Conservation (phyloP, 2,888 invertebrate genomes). For the Microctonus aethiopoides region DNA sequence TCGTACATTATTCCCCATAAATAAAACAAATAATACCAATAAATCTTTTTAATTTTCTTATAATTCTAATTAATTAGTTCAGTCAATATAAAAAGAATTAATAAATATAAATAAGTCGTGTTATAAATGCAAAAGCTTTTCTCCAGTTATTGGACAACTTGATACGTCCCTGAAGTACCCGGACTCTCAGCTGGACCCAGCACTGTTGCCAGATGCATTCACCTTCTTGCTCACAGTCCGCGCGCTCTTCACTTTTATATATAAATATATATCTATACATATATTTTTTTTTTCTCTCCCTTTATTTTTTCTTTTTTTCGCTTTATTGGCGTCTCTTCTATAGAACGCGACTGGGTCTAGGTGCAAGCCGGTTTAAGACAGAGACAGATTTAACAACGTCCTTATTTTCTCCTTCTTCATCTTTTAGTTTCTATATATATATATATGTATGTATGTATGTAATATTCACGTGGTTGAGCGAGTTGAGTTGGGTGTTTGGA, state of each 20-base stretch:
- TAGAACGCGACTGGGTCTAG: constrained; percentile 31
- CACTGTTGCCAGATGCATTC: constrained; percentile 37
- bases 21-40: no score
- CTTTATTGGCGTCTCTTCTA: constrained; percentile 30
- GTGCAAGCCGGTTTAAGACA: constrained; percentile 35
- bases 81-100: no score
- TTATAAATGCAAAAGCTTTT: constrained; percentile 8
- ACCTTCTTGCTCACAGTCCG: constrained; percentile 15
- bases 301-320: neutral
- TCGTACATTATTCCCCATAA: no score
- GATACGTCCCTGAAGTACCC: constrained; percentile 24
- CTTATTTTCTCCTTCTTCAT: neutral
- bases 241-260: constrained; percentile 12
- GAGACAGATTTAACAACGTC: constrained; percentile 19
- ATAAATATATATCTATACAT: constrained; percentile 10
- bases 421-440: neutral
- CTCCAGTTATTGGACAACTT: neutral
- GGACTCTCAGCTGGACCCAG: constrained; percentile 42
- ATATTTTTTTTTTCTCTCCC: neutral
- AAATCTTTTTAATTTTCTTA: no score
- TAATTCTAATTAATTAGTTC: no score
- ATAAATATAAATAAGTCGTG: neutral
- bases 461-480: neutral
- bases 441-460: no score
- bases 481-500: neutral